Evolutionary conservation across 2,888 invertebrate species (phyloP).

Genomic region (Rhingia campestris): DNA sequence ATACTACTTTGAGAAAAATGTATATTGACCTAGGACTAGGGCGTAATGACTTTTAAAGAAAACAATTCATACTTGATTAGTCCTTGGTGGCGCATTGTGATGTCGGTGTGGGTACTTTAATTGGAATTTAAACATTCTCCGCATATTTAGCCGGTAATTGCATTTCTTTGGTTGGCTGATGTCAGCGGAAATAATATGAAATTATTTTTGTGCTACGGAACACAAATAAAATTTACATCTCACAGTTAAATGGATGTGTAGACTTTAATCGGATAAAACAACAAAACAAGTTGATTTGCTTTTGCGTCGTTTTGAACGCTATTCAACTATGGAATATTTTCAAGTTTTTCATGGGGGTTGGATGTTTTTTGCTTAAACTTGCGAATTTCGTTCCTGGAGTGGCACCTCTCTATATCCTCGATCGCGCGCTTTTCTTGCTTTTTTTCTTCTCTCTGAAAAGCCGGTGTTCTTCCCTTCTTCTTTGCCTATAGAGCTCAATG

Average conservation of each 20-base stretch:
- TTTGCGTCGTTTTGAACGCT: constrained; percentile 4
- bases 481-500: no score
- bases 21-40: constrained; percentile 68
- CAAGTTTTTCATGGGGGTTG: constrained; percentile 1
- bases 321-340: constrained; percentile 10
- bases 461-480: no score
- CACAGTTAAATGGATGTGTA: constrained; percentile 30
- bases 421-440: no score
- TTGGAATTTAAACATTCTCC: constrained; percentile 14
- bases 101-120: background rate
- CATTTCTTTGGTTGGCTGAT: constrained; percentile 23
- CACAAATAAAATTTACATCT: constrained; percentile 27
- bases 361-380: no score
- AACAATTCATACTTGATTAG: constrained; percentile 45
- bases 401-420: no score
- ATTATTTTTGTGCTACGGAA: constrained; percentile 26
- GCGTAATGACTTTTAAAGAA: constrained; percentile 58
- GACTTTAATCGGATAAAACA: constrained; percentile 12
- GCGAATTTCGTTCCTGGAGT: no score
- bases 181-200: constrained; percentile 31
- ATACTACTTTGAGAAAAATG: constrained; percentile 31
- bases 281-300: background rate
- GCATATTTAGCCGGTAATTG: constrained; percentile 15
- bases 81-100: constrained; percentile 12
- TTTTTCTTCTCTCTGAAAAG: no score